These are phyloP conservation scores for Pampusana beccarii DNA, from an alignment of 2,113 vertebrate species.

Conservation along the genomic window DNA sequence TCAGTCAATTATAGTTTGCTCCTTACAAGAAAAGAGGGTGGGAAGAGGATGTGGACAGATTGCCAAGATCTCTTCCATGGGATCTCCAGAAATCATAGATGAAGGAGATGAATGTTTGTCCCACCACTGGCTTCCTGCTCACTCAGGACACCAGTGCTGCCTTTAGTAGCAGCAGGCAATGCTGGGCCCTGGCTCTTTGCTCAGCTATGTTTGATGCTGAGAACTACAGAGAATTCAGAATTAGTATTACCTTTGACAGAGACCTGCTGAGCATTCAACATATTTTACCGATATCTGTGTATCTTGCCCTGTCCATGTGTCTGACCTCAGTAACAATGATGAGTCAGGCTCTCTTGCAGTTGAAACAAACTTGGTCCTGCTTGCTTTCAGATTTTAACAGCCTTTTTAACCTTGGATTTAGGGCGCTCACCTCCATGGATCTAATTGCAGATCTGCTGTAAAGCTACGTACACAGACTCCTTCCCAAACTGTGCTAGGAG, in stretches of 20 bases:
- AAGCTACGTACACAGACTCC: background rate
- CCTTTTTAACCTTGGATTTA: background rate
- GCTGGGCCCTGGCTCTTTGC: background rate
- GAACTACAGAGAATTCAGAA: background rate
- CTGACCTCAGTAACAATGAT: background rate
- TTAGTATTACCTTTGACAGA: background rate
- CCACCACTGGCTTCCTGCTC: background rate
- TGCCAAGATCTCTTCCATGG: background rate
- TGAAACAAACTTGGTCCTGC: background rate
- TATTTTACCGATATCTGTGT: background rate
- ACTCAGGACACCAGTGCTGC: fast-evolving
- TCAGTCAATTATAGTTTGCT: background rate
- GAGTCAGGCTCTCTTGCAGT: background rate
- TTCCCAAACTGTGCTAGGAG: background rate
- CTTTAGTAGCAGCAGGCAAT: background rate
- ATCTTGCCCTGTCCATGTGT: background rate
- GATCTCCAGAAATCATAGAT: background rate
- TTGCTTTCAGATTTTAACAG: background rate
- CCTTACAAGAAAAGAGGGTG: background rate
- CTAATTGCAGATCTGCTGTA: background rate
- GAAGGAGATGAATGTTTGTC: background rate
- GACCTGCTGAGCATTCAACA: background rate
- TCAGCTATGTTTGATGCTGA: background rate
- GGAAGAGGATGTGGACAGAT: background rate
- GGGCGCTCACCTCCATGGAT: background rate